Evolutionary conservation across 1,140 invertebrate species (phyloP).

Genomic region (Bombyx mori): ASM3026992v2 NC_085127.1:11088001-11088500

Average conservation of each 20-base stretch:
- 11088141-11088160: too few relatives aligned
- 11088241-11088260: too few relatives aligned
- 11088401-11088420: constrained; percentile 36
- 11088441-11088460: constrained; percentile 33
- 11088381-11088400: constrained; percentile 36
- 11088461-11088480: constrained; percentile 29
- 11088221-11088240: too few relatives aligned
- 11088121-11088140: constrained; percentile 12
- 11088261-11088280: too few relatives aligned
- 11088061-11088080: constrained; percentile 23
- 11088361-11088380: constrained; percentile 42
- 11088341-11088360: constrained; percentile 52
- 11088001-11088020: constrained; percentile 28
- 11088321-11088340: constrained; percentile 31
- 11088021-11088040: constrained; percentile 26
- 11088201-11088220: too few relatives aligned
- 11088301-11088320: neutral
- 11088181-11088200: too few relatives aligned
- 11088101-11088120: constrained; percentile 25
- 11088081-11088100: constrained; percentile 22
- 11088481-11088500: neutral
- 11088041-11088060: constrained; percentile 28
- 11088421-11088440: constrained; percentile 46
- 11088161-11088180: too few relatives aligned
- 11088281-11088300: too few relatives aligned